Evolutionary conservation across 2,888 invertebrate genomes (phyloP).

Genomic region (Leptopilina myrica): DNA sequence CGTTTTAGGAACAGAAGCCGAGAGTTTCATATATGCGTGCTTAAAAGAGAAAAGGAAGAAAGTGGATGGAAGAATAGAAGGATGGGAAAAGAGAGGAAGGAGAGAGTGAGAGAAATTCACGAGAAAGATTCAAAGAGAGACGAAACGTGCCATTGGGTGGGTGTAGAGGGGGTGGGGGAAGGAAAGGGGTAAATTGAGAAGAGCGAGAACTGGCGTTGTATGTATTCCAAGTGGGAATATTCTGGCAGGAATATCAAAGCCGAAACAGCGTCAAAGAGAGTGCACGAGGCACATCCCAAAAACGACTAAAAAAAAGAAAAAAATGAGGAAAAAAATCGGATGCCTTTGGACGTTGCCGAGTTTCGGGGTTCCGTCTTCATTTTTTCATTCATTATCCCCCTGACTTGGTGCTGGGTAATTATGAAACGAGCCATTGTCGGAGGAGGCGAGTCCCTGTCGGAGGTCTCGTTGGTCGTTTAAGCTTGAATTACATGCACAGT

Average conservation of each 20-base stretch:
- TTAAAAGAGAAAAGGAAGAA: constrained; percentile 42
- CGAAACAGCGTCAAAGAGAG: constrained; percentile 68
- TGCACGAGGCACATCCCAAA: constrained; percentile 50
- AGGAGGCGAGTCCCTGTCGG: constrained; percentile 39
- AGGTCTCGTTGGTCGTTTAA: constrained; percentile 40
- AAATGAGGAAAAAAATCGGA: too few species aligned
- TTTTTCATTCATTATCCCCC: constrained; percentile 36
- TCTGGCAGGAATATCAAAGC: constrained; percentile 75
- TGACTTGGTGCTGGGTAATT: constrained; percentile 34
- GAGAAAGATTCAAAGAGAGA: constrained; percentile 36
- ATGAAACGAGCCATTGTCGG: constrained; percentile 39
- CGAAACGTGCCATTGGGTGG: constrained; percentile 30
- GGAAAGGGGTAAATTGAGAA: constrained; percentile 38
- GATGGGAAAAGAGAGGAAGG: constrained; percentile 24
- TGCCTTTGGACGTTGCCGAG: constrained; percentile 63
- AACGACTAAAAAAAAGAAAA: constrained; percentile 29
- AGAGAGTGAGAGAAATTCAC: constrained; percentile 40
- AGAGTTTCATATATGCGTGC: not conserved
- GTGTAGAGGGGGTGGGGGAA: constrained; percentile 8
- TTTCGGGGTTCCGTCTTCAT: constrained; percentile 57
- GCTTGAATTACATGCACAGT: constrained; percentile 38
- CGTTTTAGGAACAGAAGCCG: constrained; percentile 35
- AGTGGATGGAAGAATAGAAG: constrained; percentile 44
- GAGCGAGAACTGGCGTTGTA: constrained; percentile 31
- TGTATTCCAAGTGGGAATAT: constrained; percentile 65